Conservation (phyloP, 2,797 vertebrate species). For the Malacoraja senta region DNA sequence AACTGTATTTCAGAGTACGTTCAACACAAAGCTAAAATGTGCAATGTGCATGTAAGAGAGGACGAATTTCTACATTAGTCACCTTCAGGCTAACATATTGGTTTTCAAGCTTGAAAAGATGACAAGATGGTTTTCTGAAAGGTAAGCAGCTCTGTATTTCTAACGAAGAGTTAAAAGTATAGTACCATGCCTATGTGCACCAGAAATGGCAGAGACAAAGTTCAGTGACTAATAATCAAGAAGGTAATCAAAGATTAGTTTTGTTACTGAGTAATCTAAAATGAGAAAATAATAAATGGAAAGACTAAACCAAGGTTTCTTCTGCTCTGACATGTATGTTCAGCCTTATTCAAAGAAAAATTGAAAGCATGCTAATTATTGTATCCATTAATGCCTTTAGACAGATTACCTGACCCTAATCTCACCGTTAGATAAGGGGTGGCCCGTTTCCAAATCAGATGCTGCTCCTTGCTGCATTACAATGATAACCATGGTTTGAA, state of each 20-base stretch:
- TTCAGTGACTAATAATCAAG: not conserved
- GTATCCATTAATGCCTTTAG: not conserved
- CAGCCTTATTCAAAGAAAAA: not conserved
- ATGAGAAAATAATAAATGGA: not conserved
- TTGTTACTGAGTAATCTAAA: not conserved
- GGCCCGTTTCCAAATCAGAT: not conserved
- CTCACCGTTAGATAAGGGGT: not conserved
- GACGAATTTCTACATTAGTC: not conserved
- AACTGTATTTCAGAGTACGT: no score
- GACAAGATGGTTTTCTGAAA: not conserved
- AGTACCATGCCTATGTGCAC: not conserved
- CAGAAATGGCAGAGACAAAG: not conserved
- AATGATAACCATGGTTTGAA: not conserved
- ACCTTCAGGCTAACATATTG: not conserved
- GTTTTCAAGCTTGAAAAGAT: not conserved
- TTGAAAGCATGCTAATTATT: no score
- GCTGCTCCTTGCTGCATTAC: not conserved
- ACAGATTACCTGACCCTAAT: not conserved
- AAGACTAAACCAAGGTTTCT: not conserved
- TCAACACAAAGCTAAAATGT: no score
- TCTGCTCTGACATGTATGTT: not conserved
- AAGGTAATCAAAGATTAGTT: not conserved
- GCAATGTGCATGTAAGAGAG: not conserved
- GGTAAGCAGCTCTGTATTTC: not conserved
- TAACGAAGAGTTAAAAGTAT: not conserved